These are phyloP conservation scores for Megalops cyprinoides DNA, from an alignment of 2,797 vertebrate species.

Conservation along the genomic window DNA sequence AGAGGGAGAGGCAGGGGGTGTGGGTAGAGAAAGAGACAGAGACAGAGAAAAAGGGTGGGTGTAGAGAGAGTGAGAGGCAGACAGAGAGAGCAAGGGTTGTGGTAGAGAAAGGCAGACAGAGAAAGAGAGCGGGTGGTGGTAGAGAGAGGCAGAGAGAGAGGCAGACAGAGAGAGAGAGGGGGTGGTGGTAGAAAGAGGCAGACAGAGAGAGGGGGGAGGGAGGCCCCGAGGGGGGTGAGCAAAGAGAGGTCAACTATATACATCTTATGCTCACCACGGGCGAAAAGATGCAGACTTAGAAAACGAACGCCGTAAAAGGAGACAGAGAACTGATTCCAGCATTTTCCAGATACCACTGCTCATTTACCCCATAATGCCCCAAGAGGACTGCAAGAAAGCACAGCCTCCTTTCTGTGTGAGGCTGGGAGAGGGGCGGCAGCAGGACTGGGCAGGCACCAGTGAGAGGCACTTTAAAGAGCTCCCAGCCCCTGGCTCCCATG, in stretches of 20 bases:
- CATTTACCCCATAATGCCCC: neutral
- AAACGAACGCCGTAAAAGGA: neutral
- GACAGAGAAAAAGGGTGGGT: conserved; percentile 8
- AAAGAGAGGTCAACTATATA: neutral
- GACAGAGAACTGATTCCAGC: neutral
- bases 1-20: neutral
- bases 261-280: neutral
- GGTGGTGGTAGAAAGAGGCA: neutral
- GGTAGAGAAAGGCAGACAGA: conserved; percentile 39
- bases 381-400: neutral
- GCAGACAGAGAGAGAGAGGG: conserved; percentile 37
- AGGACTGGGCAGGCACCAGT: too few relatives aligned
- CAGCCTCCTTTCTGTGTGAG: neutral
- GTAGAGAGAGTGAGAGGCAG: conserved; percentile 30
- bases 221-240: too few relatives aligned
- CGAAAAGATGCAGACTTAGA: neutral
- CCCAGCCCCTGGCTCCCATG: neutral
- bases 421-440: neutral
- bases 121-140: neutral
- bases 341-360: neutral
- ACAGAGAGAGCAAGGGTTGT: conserved; percentile 43
- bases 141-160: neutral
- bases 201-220: conserved; percentile 21
- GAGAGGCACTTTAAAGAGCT: neutral
- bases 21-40: conserved; percentile 29